A percentile compares a stretch with the other conserved stretches of the same genome.
phyloP scores from a whole-genome alignment of 2,888 invertebrate species.

The Eucera pruinosa region DNA sequence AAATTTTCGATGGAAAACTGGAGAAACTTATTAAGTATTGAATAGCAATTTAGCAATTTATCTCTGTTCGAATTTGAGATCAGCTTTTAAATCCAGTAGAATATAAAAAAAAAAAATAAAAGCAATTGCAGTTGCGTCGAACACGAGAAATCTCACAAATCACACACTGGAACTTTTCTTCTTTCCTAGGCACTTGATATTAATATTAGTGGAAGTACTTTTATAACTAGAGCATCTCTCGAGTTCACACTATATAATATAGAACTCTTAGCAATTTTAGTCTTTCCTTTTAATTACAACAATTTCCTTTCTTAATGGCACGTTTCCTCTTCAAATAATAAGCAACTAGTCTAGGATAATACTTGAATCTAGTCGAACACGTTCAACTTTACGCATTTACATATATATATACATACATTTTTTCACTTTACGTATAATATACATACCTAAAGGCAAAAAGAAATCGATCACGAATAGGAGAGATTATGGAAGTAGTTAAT shows the following conservation, averaged over 20 bases:
- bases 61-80: too few species aligned
- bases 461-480: too few species aligned
- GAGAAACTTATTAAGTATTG: too few species aligned
- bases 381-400: constrained; percentile 53
- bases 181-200: constrained; percentile 66
- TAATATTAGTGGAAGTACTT: constrained; percentile 56
- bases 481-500: too few species aligned
- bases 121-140: constrained; percentile 45
- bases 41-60: too few species aligned
- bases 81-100: too few species aligned
- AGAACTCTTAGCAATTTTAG: constrained; percentile 66
- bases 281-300: constrained; percentile 45
- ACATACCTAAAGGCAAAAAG: too few species aligned
- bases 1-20: too few species aligned
- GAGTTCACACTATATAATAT: constrained; percentile 52
- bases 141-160: constrained; percentile 26
- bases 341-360: constrained; percentile 65
- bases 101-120: neutral
- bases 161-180: constrained; percentile 59
- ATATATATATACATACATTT: too few species aligned
- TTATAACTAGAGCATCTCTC: constrained; percentile 60
- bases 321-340: constrained; percentile 64
- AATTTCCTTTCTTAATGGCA: constrained; percentile 62
- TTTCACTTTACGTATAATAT: too few species aligned
- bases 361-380: constrained; percentile 54